A percentile compares a stretch with the other conserved stretches of the same genome.
Conservation (phyloP, 1,140 invertebrate species). For the Vanessa atalanta region DNA sequence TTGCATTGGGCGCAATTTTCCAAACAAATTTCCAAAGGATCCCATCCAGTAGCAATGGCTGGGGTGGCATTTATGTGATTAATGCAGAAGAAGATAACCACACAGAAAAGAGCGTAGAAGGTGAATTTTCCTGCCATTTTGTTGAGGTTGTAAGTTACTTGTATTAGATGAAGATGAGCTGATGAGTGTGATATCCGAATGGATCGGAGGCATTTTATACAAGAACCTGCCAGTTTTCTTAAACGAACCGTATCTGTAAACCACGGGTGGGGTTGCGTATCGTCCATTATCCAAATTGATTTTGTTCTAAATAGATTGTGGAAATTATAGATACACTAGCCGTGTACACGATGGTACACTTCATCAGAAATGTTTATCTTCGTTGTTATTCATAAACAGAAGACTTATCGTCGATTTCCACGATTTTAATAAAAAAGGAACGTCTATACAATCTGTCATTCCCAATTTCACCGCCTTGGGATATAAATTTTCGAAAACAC, state of each 20-base stretch:
- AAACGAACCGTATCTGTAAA: conserved; percentile 51
- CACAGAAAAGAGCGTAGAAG: background rate
- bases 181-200: conserved; percentile 10
- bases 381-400: background rate
- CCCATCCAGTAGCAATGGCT: conserved; percentile 61
- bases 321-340: background rate
- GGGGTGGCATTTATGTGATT: conserved; percentile 5
- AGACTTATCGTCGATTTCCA: no score
- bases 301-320: conserved; percentile 6
- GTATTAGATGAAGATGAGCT: conserved; percentile 2
- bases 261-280: conserved; percentile 33
- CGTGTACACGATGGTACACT: background rate
- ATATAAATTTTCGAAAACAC: no score
- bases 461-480: no score
- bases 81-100: background rate
- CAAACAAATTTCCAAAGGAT: conserved; percentile 84
- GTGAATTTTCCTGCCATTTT: conserved; percentile 17
- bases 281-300: conserved; percentile 27
- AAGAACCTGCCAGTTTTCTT: conserved; percentile 34
- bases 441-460: no score
- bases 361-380: no score
- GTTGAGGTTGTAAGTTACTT: background rate
- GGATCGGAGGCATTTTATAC: conserved; percentile 49
- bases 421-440: no score
- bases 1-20: conserved; percentile 94